phyloP scores from a whole-genome alignment of 2,113 vertebrate species.

The Chloebia gouldiae region DNA sequence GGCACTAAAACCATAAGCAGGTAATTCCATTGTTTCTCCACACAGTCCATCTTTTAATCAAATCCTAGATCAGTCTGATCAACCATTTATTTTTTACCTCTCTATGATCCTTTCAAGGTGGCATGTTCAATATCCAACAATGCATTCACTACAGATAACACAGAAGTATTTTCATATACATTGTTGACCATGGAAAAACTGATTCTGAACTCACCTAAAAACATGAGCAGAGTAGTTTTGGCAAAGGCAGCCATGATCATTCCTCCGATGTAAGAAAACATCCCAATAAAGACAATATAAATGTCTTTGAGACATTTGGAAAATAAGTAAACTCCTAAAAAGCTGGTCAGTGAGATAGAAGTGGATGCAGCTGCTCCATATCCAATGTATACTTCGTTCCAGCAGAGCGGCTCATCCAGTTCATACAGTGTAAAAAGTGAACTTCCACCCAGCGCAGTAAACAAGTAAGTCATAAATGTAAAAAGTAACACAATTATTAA shows the following conservation, averaged over 20 bases:
- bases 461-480: constrained; percentile 77
- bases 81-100: neutral
- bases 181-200: neutral
- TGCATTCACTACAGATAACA: neutral
- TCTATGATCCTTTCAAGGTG: neutral
- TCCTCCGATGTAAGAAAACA: constrained; percentile 80
- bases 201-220: constrained; percentile 83
- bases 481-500: constrained; percentile 79
- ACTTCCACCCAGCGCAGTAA: constrained; percentile 74
- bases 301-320: constrained; percentile 82
- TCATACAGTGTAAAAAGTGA: constrained; percentile 86
- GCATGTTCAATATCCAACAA: neutral
- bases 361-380: constrained; percentile 86
- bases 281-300: constrained; percentile 82
- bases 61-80: neutral
- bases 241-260: constrained; percentile 81
- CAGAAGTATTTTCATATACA: neutral
- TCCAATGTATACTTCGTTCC: constrained; percentile 90
- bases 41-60: neutral
- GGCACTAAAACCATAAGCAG: neutral
- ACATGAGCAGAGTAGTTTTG: constrained; percentile 88
- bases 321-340: constrained; percentile 82
- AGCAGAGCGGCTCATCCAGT: constrained; percentile 90
- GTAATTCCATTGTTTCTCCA: neutral
- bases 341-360: constrained; percentile 82